A percentile compares a stretch with the other conserved stretches of the same genome.
Conservation (phyloP, 2,797 vertebrate species). For the Dallia pectoralis region DNA sequence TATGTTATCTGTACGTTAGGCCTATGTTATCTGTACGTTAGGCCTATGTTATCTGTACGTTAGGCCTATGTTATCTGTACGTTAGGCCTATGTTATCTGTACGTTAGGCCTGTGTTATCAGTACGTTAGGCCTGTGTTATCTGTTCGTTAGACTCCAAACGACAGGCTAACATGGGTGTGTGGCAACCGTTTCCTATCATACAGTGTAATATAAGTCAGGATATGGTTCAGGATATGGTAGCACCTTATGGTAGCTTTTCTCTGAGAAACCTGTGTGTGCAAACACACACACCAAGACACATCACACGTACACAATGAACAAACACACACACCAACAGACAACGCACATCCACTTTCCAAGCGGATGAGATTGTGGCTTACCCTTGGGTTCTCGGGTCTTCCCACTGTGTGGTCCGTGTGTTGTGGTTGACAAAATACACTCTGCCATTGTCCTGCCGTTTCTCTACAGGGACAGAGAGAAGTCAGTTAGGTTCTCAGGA, state of each 20-base stretch:
- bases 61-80: no score
- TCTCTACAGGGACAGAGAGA: conserved; percentile 73
- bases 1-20: no score
- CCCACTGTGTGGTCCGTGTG: conserved; percentile 96
- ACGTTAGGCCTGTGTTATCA: no score
- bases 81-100: no score
- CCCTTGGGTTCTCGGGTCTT: conserved; percentile 96
- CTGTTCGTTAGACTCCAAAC: not conserved
- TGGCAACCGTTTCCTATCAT: not conserved
- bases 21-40: not conserved
- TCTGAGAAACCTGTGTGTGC: conserved; percentile 1
- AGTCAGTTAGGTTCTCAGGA: not conserved
- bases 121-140: no score
- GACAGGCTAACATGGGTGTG: not conserved
- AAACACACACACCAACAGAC: not conserved
- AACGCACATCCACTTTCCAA: not conserved
- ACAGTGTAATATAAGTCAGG: not conserved
- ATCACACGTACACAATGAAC: not conserved
- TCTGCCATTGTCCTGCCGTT: conserved; percentile 96
- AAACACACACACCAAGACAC: conserved; percentile 3
- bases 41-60: not conserved
- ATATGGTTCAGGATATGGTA: not conserved
- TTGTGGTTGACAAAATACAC: conserved; percentile 99
- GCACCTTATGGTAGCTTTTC: not conserved
- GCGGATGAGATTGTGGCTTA: conserved; percentile 61